A percentile compares a stretch with the other conserved stretches of the same genome.
Evolutionary conservation across 2,888 invertebrate genomes (phyloP).

Genomic region (Salticus scenicus): DNA sequence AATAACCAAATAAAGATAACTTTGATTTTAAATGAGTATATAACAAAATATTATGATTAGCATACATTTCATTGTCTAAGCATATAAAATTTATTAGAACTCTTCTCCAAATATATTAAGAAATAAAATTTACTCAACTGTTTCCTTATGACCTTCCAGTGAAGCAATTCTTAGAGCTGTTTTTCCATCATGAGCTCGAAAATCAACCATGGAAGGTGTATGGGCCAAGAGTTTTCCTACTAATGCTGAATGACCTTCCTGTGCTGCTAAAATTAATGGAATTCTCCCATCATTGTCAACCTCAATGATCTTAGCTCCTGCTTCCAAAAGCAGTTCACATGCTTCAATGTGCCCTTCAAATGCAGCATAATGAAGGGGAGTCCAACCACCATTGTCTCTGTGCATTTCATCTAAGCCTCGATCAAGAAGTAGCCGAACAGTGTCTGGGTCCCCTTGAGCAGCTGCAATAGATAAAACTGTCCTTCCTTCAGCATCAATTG

Average conservation of each 20-base stretch:
- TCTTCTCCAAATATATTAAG: too few species aligned
- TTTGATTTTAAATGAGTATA: too few species aligned
- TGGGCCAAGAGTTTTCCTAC: constrained; percentile 84
- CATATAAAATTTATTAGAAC: too few species aligned
- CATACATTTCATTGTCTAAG: too few species aligned
- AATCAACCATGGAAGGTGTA: constrained; percentile 85
- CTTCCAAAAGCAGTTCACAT: constrained; percentile 87
- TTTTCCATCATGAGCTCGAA: constrained; percentile 91
- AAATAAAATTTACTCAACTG: constrained; percentile 77
- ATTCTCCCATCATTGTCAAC: constrained; percentile 94
- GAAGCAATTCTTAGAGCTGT: constrained; percentile 81
- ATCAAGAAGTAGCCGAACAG: constrained; percentile 91
- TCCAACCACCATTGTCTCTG: constrained; percentile 95
- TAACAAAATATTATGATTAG: too few species aligned
- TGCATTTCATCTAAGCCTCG: constrained; percentile 82
- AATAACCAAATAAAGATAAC: too few species aligned
- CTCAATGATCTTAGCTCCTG: constrained; percentile 90
- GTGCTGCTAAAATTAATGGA: constrained; percentile 87
- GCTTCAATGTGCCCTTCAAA: constrained; percentile 93
- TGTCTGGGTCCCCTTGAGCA: constrained; percentile 80
- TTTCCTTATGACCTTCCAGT: constrained; percentile 86
- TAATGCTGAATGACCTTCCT: constrained; percentile 86
- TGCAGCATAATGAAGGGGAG: constrained; percentile 95
- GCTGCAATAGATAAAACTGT: constrained; percentile 81
- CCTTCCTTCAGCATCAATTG: constrained; percentile 94